Base-by-base conservation (phyloP, 2,797 vertebrate genomes). In the Scomberomorus guttatus region DNA sequence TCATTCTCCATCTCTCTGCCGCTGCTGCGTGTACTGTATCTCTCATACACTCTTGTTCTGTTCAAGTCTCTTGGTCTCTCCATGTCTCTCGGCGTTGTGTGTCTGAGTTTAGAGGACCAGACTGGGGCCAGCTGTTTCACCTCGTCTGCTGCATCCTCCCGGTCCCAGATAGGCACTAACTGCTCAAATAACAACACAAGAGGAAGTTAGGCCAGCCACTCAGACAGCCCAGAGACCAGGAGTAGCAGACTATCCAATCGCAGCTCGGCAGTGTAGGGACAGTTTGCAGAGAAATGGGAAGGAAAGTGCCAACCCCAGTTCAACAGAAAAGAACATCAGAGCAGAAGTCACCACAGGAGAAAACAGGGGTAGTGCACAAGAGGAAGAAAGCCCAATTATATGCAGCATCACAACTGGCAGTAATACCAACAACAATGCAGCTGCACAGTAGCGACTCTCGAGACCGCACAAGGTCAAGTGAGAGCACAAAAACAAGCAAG, bases 61-160 rank as follows among this genome's bases (percentile, higher is more conserved):
- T 68, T 76, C 60, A 66, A 50, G 29, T 66, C 58, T 61, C 25
- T 20, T 0, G 32, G n/a, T 62, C 25, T 75, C 75, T 60, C 15
- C 32, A 5, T 54, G 9, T 83, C 65, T 79, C 75, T 79, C 60
- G 0, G 57, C 60, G 54, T 59, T 76, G 54, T 78, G 66, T 55
- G 82, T 82, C 60, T 81, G 72, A 80, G 85, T 85, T 73, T 81
- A 84, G 83, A 90, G 79, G 90, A 90, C 86, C 90, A 92, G 90
- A 87, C 89, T 83, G 77, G 34, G 87, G 82, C 91, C 92, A 93
- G 92, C 89, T 94, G 92, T 90, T 94, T 90, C 81, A 83, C 88
- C 87, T 90, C 83, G 25, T 89, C 84, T 78, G 79, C 75, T 68
- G 76, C 73, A 63, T 83, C 62, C 82, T 82, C 77, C 57, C 32